Percentiles rank a stretch among this genome's conserved stretches.
Conservation (phyloP, 2,113 vertebrate species). For the Gobiocypris rarus region DNA sequence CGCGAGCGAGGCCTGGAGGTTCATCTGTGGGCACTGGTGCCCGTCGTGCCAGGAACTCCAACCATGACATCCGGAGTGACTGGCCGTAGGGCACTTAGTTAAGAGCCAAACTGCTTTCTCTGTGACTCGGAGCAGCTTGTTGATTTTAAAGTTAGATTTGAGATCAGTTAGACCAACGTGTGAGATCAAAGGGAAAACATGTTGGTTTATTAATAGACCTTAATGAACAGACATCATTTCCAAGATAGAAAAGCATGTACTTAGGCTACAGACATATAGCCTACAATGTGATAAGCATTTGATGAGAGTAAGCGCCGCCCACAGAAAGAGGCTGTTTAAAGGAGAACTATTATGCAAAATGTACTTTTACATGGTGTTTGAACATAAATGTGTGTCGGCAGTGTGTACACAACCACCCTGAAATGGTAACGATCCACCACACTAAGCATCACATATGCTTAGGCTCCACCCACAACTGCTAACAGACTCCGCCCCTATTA, state of each 20-base stretch:
- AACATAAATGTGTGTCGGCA: too few species aligned
- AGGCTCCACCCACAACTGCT: too few species aligned
- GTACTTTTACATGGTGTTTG: too few species aligned
- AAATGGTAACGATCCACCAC: too few species aligned
- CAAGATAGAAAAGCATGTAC: not conserved
- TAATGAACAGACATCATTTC: not conserved
- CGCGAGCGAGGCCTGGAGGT: slow-evolving; percentile 25
- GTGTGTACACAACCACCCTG: too few species aligned
- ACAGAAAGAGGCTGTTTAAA: not conserved
- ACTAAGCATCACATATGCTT: too few species aligned
- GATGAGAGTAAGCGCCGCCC: not conserved
- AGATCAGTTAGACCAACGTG: not conserved
- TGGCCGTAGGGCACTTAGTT: not conserved
- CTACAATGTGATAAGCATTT: not conserved
- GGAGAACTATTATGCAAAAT: too few species aligned
- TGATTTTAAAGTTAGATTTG: not conserved
- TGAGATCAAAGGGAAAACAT: not conserved
- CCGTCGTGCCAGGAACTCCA: slow-evolving; percentile 57
- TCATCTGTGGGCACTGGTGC: slow-evolving; percentile 65
- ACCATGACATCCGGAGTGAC: not conserved
- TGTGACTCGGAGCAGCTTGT: slow-evolving; percentile 16
- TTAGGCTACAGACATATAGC: not conserved
- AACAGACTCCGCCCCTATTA: too few species aligned
- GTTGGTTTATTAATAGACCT: not conserved
- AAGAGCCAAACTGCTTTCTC: slow-evolving; percentile 9